Percentiles rank a stretch among this genome's conserved stretches.
These are phyloP conservation scores for Echeneis naucrates DNA, from an alignment of 2,797 vertebrate species.

Conservation along the genomic window DNA sequence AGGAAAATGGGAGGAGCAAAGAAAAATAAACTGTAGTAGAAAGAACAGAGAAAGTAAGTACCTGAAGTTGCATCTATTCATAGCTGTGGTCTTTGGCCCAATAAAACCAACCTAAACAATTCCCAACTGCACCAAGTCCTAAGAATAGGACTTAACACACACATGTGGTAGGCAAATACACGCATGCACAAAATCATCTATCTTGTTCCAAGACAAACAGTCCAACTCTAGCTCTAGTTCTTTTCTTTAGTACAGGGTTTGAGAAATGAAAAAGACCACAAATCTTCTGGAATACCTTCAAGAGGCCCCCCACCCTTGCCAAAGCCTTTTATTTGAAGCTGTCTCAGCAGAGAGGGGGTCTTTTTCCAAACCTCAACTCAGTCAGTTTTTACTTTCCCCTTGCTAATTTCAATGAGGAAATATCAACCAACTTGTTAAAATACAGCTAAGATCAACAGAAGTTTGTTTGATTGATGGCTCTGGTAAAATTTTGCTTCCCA, in stretches of 20 bases:
- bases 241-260: conserved; percentile 61
- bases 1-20: neutral
- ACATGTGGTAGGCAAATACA: conserved; percentile 17
- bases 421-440: conserved; percentile 15
- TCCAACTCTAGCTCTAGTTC: conserved; percentile 36
- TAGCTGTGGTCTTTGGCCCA: conserved; percentile 53
- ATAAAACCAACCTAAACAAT: conserved; percentile 63
- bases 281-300: conserved; percentile 63
- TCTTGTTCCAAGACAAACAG: conserved; percentile 71
- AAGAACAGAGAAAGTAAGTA: conserved; percentile 20
- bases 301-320: conserved; percentile 52
- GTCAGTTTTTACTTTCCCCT: conserved; percentile 43
- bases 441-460: conserved; percentile 9
- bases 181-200: conserved; percentile 36
- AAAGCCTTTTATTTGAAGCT: conserved; percentile 58
- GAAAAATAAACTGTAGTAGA: conserved; percentile 16
- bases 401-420: conserved; percentile 26
- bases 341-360: conserved; percentile 38
- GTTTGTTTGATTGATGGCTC: conserved; percentile 6
- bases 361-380: conserved; percentile 54
- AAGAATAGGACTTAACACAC: conserved; percentile 40
- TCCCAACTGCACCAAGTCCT: conserved; percentile 44
- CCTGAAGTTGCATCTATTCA: conserved; percentile 65
- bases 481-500: neutral
- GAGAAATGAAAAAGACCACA: conserved; percentile 70